These are phyloP conservation scores for Saccopteryx leptura DNA, from an alignment of 2,113 vertebrate genomes.

Conservation along the genomic window DNA sequence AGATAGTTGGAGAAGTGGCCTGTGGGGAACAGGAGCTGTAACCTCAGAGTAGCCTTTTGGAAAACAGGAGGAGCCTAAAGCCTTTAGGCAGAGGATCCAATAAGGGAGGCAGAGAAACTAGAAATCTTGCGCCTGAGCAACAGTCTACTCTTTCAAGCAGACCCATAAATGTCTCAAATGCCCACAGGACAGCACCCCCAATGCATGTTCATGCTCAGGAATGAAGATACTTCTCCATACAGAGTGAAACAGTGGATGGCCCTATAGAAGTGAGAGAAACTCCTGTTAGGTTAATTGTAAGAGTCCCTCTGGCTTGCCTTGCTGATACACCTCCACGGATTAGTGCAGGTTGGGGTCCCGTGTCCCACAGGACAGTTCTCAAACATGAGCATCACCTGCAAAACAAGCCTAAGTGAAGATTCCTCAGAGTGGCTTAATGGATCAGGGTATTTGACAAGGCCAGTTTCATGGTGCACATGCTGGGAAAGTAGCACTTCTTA, in stretches of 20 bases:
- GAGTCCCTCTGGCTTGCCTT: not conserved
- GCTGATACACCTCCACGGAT: fast-evolving
- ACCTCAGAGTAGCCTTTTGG: not conserved
- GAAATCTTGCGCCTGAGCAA: not conserved
- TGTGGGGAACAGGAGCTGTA: not conserved
- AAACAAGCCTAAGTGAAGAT: not conserved
- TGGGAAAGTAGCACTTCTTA: no score
- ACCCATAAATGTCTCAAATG: not conserved
- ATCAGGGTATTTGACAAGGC: conserved; percentile 18
- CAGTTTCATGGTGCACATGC: not conserved
- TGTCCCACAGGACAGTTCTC: not conserved
- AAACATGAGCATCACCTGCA: not conserved
- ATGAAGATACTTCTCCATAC: not conserved
- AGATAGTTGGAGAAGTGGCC: not conserved
- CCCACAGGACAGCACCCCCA: not conserved
- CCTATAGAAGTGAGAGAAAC: not conserved
- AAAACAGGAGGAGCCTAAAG: not conserved
- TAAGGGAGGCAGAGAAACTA: not conserved
- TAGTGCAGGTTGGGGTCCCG: not conserved
- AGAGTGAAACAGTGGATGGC: not conserved
- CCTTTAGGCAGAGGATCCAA: not conserved
- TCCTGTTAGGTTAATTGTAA: not conserved
- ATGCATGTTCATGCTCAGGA: not conserved
- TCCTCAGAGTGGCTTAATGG: not conserved
- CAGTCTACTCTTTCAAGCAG: not conserved